Percentiles rank a stretch among this genome's conserved stretches.
Conservation (phyloP, 2,888 invertebrate species). For the Apoda limacodes region DNA sequence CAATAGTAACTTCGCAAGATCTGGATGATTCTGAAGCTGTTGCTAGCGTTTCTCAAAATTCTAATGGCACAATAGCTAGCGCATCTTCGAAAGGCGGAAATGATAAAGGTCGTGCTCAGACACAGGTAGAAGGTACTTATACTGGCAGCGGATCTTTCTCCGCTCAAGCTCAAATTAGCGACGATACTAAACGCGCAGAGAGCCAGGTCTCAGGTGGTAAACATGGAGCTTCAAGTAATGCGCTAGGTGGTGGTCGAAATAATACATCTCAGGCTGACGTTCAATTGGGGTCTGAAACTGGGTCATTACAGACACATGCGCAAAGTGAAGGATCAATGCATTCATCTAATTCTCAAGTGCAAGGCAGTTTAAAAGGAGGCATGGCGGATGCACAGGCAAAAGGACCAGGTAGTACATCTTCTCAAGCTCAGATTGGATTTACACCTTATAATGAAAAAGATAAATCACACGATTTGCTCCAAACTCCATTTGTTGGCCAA, state of each 20-base stretch:
- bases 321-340: conserved; percentile 81
- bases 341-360: conserved; percentile 83
- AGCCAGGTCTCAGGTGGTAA: conserved; percentile 77
- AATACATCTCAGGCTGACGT: conserved; percentile 85
- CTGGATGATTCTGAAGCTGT: conserved; percentile 81
- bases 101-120: conserved; percentile 81
- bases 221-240: conserved; percentile 80
- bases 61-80: conserved; percentile 77
- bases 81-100: conserved; percentile 83
- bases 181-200: conserved; percentile 78
- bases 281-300: conserved; percentile 79
- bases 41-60: conserved; percentile 68
- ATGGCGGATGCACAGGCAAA: conserved; percentile 88
- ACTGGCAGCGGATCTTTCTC: conserved; percentile 83
- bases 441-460: conserved; percentile 78
- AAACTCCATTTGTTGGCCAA: conserved; percentile 76
- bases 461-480: conserved; percentile 53
- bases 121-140: conserved; percentile 85
- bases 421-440: conserved; percentile 90
- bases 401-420: conserved; percentile 86
- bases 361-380: conserved; percentile 85
- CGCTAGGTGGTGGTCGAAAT: conserved; percentile 79
- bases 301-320: conserved; percentile 80
- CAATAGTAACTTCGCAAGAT: conserved; percentile 41
- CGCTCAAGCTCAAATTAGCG: conserved; percentile 84